Conservation (phyloP, 2,888 invertebrate genomes). For the Aethes cnicana region DNA sequence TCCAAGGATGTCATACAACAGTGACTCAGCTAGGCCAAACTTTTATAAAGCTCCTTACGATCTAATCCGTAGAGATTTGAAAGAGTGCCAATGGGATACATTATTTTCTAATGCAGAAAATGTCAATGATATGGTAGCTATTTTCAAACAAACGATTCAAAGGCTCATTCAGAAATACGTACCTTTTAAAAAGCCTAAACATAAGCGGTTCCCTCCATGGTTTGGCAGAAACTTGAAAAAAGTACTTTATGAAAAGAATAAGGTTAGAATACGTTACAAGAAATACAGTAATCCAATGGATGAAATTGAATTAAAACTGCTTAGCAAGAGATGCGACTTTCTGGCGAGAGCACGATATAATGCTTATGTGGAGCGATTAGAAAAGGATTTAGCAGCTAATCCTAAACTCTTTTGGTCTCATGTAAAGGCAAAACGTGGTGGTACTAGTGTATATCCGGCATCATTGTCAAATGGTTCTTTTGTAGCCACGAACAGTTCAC, state of each 20-base stretch:
- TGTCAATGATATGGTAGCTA: conserved; percentile 17
- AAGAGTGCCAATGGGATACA: conserved; percentile 4
- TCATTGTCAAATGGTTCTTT: conserved; percentile 5
- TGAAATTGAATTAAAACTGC: conserved; percentile 4
- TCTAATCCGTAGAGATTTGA: neutral
- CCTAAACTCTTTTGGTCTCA: conserved; percentile 25
- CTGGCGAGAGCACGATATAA: neutral
- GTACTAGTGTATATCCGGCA: conserved; percentile 12
- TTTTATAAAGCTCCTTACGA: conserved; percentile 15
- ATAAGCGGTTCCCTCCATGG: conserved; percentile 17
- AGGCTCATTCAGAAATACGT: neutral
- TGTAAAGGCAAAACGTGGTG: conserved; percentile 22
- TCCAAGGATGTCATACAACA: neutral
- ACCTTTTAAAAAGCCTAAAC: neutral
- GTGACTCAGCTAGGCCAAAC: neutral
- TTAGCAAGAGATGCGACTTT: neutral
- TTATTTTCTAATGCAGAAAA: neutral
- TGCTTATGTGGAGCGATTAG: neutral
- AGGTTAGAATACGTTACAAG: conserved; percentile 19
- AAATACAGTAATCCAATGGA: conserved; percentile 25
- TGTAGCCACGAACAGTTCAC: neutral
- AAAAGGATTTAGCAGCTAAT: conserved; percentile 5
- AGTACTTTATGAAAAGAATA: conserved; percentile 22
- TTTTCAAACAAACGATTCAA: conserved; percentile 4
- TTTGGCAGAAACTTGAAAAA: conserved; percentile 4